Conservation (phyloP, 2,797 vertebrate species). For the Hozukius guyotensis region DNA sequence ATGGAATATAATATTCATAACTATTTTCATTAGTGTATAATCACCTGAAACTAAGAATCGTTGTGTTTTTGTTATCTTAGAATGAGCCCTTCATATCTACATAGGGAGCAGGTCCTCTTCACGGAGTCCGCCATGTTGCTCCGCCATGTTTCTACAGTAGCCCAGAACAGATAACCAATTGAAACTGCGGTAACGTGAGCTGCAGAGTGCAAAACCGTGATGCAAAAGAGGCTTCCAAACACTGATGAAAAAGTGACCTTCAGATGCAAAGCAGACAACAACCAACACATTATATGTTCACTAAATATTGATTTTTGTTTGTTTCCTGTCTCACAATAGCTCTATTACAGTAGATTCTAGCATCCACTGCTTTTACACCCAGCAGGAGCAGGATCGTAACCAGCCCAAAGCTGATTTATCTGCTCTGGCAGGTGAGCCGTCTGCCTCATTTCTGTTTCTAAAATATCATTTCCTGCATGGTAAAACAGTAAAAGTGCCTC, state of each 20-base stretch:
- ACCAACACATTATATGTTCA: not conserved
- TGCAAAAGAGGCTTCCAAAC: not conserved
- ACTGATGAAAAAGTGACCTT: not conserved
- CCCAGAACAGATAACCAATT: accelerated
- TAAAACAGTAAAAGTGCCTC: constrained; percentile 5
- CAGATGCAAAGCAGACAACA: not conserved
- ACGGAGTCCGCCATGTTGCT: no score
- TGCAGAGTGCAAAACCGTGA: no score
- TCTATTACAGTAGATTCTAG: not conserved
- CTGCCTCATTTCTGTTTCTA: not conserved
- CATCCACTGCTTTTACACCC: not conserved
- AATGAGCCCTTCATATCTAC: no score
- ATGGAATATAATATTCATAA: no score
- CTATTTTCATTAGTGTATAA: no score
- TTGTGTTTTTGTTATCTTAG: no score
- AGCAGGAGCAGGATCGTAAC: not conserved
- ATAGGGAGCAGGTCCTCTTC: no score
- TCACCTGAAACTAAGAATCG: no score
- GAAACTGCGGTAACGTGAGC: no score
- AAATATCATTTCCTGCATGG: constrained; percentile 3
- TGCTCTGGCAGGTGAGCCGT: not conserved
- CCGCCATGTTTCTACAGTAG: no score
- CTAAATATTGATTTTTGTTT: not conserved
- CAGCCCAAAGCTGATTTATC: not conserved
- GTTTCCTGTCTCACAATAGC: not conserved